Base-by-base conservation (phyloP, 2,888 invertebrate species). In the Allacma fusca region DNA sequence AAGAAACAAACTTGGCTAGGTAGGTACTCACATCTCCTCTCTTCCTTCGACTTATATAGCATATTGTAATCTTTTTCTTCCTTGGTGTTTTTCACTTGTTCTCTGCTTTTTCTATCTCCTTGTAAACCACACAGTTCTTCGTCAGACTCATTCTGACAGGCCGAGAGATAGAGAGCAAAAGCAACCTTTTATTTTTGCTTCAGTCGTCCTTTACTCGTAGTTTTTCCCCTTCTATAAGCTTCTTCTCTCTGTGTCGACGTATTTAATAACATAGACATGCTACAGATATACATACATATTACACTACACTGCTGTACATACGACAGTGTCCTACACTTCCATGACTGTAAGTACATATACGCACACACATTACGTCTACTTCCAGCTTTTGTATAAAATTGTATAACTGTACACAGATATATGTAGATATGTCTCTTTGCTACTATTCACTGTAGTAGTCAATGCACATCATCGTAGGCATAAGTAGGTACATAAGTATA, bases 101-200 rank as follows among this genome's bases (percentile, higher is more conserved):
- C 50, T 16, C 19, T n/a, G 16, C 50, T 50, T 50, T 50, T 5
- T 12, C 50, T 50, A 50, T 50, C 50, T 50, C 34, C 50, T 50
- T 50, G 50, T 50, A 50, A 50, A 50, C 50, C 50, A 50, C 50
- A 50, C 50, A 50, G 50, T 50, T 50, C 50, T 50, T 50, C 50
- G 50, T 50, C 50, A 50, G 50, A 50, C 50, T 50, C 19, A 50
- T 50, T 50, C 50, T 50, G 50, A 50, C 50, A 50, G 50, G 19
- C 50, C 2, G n/a, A 50, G 50, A 50, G 50, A 50, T 50, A 50
- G 50, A 50, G 50, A 50, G 50, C 50, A 50, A 50, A 50, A 50
- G 50, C 50, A 50, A 50, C 43, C 43, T 21, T 43, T 69, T 69
- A 40, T 69, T 43, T 69, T 68, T 68, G 28, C 67, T 68, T 28